These are phyloP conservation scores for Helicoverpa armigera DNA, from an alignment of 1,140 invertebrate species.

Conservation along the genomic window DNA sequence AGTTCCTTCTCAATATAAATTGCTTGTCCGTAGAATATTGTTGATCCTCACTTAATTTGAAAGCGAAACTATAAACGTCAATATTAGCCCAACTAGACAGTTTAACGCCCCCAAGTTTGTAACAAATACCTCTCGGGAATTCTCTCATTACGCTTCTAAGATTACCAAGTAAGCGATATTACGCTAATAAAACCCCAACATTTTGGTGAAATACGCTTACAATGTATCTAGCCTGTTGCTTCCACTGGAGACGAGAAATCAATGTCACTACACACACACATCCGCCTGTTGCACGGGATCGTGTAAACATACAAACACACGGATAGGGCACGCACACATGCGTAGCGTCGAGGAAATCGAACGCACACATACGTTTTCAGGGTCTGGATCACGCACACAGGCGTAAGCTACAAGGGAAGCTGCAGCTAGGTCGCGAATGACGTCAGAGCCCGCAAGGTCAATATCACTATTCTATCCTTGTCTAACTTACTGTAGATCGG, in stretches of 20 bases:
- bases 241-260: constrained; percentile 67
- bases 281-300: constrained; percentile 69
- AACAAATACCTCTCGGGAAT: neutral
- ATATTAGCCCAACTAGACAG: constrained; percentile 9
- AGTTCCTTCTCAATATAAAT: neutral
- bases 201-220: constrained; percentile 48
- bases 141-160: constrained; percentile 19
- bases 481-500: constrained; percentile 28
- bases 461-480: constrained; percentile 71
- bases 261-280: constrained; percentile 70
- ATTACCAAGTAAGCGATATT: constrained; percentile 29
- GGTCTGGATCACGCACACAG: constrained; percentile 83
- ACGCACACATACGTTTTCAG: constrained; percentile 73
- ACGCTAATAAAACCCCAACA: constrained; percentile 46
- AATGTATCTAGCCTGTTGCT: constrained; percentile 71
- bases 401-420: constrained; percentile 61
- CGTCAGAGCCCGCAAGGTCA: constrained; percentile 82
- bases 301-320: constrained; percentile 4
- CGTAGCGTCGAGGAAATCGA: constrained; percentile 24
- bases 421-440: constrained; percentile 84
- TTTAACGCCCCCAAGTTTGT: constrained; percentile 11
- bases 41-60: neutral
- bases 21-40: neutral
- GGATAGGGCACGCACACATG: constrained; percentile 50
- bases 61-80: neutral